These are phyloP conservation scores for Allobates femoralis DNA, from an alignment of 2,797 vertebrate species.

Conservation along the genomic window DNA sequence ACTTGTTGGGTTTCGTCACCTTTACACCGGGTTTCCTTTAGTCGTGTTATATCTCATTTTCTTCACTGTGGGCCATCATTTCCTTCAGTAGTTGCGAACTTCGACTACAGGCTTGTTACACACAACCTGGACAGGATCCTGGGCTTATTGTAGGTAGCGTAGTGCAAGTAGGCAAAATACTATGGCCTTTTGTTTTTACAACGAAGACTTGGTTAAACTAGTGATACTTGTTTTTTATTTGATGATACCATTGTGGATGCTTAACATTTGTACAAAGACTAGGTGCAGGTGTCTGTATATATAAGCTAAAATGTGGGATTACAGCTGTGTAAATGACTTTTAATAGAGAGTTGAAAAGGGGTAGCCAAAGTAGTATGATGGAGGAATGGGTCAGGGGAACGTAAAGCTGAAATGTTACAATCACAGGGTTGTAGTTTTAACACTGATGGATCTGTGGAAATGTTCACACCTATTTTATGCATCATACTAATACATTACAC, in stretches of 20 bases:
- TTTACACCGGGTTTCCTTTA: not conserved
- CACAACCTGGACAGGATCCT: conserved; percentile 66
- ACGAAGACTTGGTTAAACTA: conserved; percentile 9
- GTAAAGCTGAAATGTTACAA: not conserved
- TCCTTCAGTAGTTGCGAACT: conserved; percentile 66
- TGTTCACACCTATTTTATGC: no score
- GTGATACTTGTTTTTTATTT: conserved; percentile 23
- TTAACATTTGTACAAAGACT: conserved; percentile 39
- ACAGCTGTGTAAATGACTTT: conserved; percentile 54
- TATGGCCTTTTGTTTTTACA: not conserved
- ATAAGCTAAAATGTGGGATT: conserved; percentile 25
- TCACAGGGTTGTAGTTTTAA: not conserved
- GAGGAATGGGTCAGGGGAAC: not conserved
- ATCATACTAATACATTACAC: not conserved
- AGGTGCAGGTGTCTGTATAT: conserved; percentile 30
- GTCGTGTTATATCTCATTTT: conserved; percentile 46
- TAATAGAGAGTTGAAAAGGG: conserved; percentile 17
- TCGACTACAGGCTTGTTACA: conserved; percentile 69
- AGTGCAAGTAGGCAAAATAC: conserved; percentile 64
- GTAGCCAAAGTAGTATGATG: not conserved
- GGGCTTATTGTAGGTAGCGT: conserved; percentile 71
- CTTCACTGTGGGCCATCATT: conserved; percentile 63
- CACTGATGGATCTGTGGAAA: no score
- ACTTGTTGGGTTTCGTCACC: no score
- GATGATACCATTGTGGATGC: conserved; percentile 32